These are phyloP conservation scores for Ormyrus thymus DNA, from an alignment of 2,888 invertebrate species.

Conservation along the genomic window DNA sequence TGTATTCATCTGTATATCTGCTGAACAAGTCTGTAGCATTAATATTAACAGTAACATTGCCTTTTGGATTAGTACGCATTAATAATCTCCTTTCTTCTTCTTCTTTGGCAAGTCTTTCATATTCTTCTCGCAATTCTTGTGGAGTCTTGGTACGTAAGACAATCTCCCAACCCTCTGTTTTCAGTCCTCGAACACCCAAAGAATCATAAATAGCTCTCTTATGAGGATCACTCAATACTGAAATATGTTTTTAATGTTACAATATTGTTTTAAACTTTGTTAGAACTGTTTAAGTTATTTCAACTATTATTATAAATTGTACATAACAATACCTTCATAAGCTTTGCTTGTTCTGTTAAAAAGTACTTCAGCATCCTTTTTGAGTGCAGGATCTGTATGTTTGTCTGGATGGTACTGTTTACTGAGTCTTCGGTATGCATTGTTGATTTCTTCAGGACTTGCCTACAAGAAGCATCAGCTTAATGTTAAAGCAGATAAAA, in stretches of 20 bases:
- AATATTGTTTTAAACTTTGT: not conserved
- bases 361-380: conserved; percentile 92
- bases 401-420: conserved; percentile 98
- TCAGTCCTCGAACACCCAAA: conserved; percentile 86
- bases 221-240: conserved; percentile 93
- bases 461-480: conserved; percentile 80
- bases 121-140: conserved; percentile 96
- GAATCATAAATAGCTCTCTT: conserved; percentile 96
- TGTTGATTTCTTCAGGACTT: conserved; percentile 91
- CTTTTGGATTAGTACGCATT: conserved; percentile 94
- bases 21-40: conserved; percentile 96
- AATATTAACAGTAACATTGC: conserved; percentile 89
- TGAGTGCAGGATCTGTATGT: conserved; percentile 88
- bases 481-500: no score
- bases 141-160: conserved; percentile 94
- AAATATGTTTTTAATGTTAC: conserved; percentile 12
- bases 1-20: conserved; percentile 85
- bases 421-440: conserved; percentile 93
- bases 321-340: conserved; percentile 84
- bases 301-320: not conserved
- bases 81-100: conserved; percentile 91
- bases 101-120: conserved; percentile 90
- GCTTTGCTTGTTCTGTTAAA: conserved; percentile 96
- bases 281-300: not conserved
- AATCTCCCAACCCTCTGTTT: conserved; percentile 97